Evolutionary conservation across 2,888 invertebrate species (phyloP).

Genomic region (Netelia melanura): DNA sequence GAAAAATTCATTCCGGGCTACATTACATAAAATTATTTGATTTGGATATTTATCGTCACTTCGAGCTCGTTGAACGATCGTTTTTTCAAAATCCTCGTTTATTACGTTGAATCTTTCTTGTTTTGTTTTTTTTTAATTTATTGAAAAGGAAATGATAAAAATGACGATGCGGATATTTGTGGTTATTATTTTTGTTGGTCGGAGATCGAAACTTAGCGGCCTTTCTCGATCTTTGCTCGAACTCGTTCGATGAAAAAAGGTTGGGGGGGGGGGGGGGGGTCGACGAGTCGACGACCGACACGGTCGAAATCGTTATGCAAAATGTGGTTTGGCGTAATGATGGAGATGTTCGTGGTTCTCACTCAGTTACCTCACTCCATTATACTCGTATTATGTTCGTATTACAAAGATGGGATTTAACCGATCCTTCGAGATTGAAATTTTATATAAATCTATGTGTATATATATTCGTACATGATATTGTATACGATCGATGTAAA

Average conservation of each 20-base stretch:
- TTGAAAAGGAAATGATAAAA: neutral
- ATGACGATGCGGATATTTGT: neutral
- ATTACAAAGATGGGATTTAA: constrained; percentile 40
- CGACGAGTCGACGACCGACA: constrained; percentile 66
- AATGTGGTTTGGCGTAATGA: constrained; percentile 74
- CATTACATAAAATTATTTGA: too few species aligned
- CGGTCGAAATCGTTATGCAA: constrained; percentile 73
- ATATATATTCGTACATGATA: neutral
- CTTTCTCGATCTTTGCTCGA: neutral
- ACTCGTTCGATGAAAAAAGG: constrained; percentile 9
- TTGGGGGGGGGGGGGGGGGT: constrained; percentile 25
- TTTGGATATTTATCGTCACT: too few species aligned
- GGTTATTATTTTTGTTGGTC: neutral
- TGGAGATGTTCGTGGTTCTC: constrained; percentile 47
- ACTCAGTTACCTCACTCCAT: constrained; percentile 66
- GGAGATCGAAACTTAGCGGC: too few species aligned
- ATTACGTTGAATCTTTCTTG: neutral
- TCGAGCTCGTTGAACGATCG: neutral
- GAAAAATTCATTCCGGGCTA: neutral
- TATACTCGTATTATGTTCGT: constrained; percentile 56
- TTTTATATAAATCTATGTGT: neutral
- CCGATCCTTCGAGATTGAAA: constrained; percentile 33
- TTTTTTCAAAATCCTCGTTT: neutral
- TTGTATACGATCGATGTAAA: too few species aligned
- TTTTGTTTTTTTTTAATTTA: neutral